Percentiles rank a stretch among this genome's conserved stretches.
phyloP scores from a whole-genome alignment of 2,113 vertebrate genomes.

The Plecotus auritus region DNA sequence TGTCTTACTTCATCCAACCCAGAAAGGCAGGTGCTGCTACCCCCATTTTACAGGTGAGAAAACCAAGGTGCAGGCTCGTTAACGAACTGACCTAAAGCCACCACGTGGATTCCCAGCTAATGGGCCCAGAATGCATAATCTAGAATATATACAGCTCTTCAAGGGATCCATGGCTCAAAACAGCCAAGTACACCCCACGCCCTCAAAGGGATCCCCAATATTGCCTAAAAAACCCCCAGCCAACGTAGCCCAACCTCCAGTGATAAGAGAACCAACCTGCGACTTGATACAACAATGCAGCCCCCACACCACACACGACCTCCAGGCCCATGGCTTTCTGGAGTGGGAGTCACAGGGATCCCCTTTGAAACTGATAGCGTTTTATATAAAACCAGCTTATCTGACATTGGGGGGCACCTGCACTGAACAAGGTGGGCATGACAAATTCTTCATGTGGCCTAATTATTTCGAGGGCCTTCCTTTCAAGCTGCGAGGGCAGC shows the following conservation, averaged over 20 bases:
- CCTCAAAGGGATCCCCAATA: background rate
- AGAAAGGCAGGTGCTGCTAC: background rate
- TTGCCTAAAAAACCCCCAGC: background rate
- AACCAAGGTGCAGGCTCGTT: background rate
- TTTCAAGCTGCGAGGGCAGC: background rate
- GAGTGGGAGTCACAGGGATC: background rate
- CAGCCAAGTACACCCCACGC: background rate
- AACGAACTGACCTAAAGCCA: background rate
- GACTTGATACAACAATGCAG: background rate
- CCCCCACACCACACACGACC: background rate
- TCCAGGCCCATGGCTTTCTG: background rate
- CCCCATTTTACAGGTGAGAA: constrained; percentile 20
- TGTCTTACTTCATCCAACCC: background rate
- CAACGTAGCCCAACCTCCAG: background rate
- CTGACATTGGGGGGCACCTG: background rate
- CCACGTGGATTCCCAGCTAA: background rate
- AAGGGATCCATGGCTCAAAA: background rate
- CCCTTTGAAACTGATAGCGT: background rate
- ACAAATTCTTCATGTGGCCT: constrained; percentile 37
- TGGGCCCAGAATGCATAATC: background rate
- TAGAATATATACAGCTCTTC: background rate
- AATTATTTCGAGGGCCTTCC: constrained; percentile 31
- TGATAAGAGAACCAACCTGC: background rate
- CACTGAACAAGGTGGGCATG: background rate
- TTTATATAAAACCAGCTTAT: background rate